phyloP scores from a whole-genome alignment of 2,888 invertebrate species.

The Synanthedon formicaeformis region DNA sequence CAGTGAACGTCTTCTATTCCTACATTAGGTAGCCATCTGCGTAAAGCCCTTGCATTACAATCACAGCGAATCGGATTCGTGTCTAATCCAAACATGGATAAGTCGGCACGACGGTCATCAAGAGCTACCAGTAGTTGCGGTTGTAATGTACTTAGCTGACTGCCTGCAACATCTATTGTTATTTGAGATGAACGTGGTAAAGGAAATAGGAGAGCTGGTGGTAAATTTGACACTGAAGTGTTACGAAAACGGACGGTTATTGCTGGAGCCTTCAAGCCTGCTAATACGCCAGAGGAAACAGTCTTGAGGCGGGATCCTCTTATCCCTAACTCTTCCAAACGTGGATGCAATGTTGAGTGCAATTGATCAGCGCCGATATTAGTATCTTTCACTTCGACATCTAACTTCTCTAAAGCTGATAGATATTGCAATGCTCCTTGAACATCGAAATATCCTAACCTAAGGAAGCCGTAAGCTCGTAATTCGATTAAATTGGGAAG shows the following conservation, averaged over 20 bases:
- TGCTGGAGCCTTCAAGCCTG: slow-evolving; percentile 80
- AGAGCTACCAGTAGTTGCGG: slow-evolving; percentile 83
- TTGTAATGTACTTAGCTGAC: slow-evolving; percentile 79
- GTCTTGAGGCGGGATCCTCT: slow-evolving; percentile 80
- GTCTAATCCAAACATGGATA: slow-evolving; percentile 79
- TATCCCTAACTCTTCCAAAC: slow-evolving; percentile 79
- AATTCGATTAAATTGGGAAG: slow-evolving; percentile 78
- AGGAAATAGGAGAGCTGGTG: slow-evolving; percentile 87
- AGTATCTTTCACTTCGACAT: slow-evolving; percentile 89
- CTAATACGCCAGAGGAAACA: slow-evolving; percentile 85
- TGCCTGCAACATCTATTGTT: slow-evolving; percentile 82
- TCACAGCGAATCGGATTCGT: slow-evolving; percentile 88
- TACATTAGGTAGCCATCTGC: slow-evolving; percentile 80
- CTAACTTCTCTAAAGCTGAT: slow-evolving; percentile 79
- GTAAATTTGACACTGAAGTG: slow-evolving; percentile 82
- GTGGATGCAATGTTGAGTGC: slow-evolving; percentile 82
- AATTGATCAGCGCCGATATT: slow-evolving; percentile 85
- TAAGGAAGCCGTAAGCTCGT: slow-evolving; percentile 80
- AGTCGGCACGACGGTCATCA: slow-evolving; percentile 83
- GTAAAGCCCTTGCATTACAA: slow-evolving; percentile 83
- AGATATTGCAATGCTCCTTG: slow-evolving; percentile 84
- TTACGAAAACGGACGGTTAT: slow-evolving; percentile 82
- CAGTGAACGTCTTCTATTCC: slow-evolving; percentile 75
- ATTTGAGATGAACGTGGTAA: slow-evolving; percentile 88
- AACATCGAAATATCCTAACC: slow-evolving; percentile 87